Conservation (phyloP, 1,140 invertebrate species). For the Lasioglossum albipes region DNA sequence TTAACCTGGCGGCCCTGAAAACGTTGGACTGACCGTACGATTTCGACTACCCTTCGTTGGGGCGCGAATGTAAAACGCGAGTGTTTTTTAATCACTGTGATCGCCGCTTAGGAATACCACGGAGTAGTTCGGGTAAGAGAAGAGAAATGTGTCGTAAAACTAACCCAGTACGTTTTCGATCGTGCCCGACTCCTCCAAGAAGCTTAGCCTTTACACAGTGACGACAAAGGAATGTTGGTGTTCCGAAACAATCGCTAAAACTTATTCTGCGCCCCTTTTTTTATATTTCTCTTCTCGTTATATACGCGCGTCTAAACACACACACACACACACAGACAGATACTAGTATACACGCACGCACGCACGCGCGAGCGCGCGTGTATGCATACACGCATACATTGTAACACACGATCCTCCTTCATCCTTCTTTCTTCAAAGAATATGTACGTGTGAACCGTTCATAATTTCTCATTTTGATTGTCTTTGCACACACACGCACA, state of each 20-base stretch:
- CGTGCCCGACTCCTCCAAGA: neutral
- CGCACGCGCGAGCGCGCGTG: neutral
- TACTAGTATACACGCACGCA: neutral
- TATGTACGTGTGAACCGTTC: slow-evolving; percentile 45
- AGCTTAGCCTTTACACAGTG: slow-evolving; percentile 1
- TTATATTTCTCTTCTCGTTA: slow-evolving; percentile 35
- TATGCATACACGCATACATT: neutral
- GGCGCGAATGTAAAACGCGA: slow-evolving; percentile 58
- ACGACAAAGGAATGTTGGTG: slow-evolving; percentile 18
- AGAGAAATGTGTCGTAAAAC: slow-evolving; percentile 46
- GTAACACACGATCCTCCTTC: slow-evolving; percentile 14
- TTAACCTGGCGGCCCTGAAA: slow-evolving; percentile 80
- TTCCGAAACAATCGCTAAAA: slow-evolving; percentile 1
- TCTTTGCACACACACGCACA: slow-evolving; percentile 1
- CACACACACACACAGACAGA: neutral
- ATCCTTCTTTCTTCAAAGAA: slow-evolving; percentile 50
- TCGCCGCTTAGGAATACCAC: slow-evolving; percentile 23
- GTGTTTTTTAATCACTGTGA: slow-evolving; percentile 62
- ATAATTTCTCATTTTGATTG: slow-evolving; percentile 50
- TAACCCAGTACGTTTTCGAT: slow-evolving; percentile 23
- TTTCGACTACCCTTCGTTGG: slow-evolving; percentile 68
- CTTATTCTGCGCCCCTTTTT: slow-evolving; percentile 35
- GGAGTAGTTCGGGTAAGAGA: slow-evolving; percentile 48
- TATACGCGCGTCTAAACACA: neutral
- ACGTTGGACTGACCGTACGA: slow-evolving; percentile 69